Base-by-base conservation (phyloP, 30 jellyfish, hydroid and myxozoan genomes). In the Hydractinia echinata region DNA sequence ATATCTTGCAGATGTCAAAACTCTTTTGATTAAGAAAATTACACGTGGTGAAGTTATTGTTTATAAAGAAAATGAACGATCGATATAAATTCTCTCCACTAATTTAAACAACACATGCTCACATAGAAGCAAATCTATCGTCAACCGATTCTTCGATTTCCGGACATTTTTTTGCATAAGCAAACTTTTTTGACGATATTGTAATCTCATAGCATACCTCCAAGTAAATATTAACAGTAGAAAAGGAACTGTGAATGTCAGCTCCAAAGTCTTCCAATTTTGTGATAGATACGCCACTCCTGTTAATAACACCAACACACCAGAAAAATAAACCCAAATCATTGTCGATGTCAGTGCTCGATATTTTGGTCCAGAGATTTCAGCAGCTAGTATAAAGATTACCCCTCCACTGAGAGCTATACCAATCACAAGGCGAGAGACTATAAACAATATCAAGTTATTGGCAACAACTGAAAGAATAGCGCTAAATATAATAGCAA, bases 371-470 rank as follows among this genome's bases (percentile, higher is more conserved):
- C 96, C 92, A 52, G 81, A 89, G 54, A 88, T 11, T 73, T 88
- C 96, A 5, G 96, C 84, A 54, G 96, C 96, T 19, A 88, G 82
- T n/a, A 88, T 88, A 76, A 88, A 88, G 11, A 88, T 88, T 16
- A 69, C 73, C 4, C 96, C 96, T 11, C 89, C 96, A 8, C 84
- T 77, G 67, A 81, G 94, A 73, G 72, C 79, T 52, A 88, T 78
- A 5, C 96, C 96, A 61, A 88, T 88, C 71, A 80, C 54, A 30
- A 83, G 72, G 18, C 96, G 84, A 55, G 86, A 73, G 2, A 72
- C 15, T 11, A 83, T 88, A 73, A 88, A 78, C 58, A 88, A 30
- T 72, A 79, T 58, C n/a, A 88, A 53, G 61, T 79, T 9, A 9
- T 88, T 68, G 4, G 88, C 88, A 5, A 83, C 30, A 21, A 90